Evolutionary conservation across 2,888 invertebrate species (phyloP).

Genomic region (Cataglyphis cursor): DNA sequence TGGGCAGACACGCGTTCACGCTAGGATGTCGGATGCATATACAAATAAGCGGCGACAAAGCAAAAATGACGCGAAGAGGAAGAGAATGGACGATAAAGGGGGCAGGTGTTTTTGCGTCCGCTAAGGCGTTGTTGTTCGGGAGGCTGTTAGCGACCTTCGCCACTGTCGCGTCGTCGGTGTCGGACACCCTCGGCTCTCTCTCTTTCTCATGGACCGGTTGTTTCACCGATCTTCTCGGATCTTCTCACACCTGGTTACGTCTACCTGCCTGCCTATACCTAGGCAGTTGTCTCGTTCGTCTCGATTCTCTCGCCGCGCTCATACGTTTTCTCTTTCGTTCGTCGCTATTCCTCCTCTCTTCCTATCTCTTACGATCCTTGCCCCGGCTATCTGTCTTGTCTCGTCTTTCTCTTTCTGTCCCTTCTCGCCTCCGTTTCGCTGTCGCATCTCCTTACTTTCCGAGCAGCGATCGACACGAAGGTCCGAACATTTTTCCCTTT

Average conservation of each 20-base stretch:
- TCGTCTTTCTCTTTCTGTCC: conserved; percentile 41
- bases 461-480: conserved; percentile 54
- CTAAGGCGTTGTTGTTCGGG: conserved; percentile 75
- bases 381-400: conserved; percentile 79
- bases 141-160: conserved; percentile 80
- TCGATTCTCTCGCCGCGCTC: conserved; percentile 66
- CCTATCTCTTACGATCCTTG: conserved; percentile 61
- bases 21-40: background rate
- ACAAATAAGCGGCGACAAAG: conserved; percentile 13
- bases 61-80: conserved; percentile 44
- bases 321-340: conserved; percentile 39
- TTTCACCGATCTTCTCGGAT: conserved; percentile 80
- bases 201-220: conserved; percentile 68
- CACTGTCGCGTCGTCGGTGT: conserved; percentile 74
- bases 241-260: conserved; percentile 82
- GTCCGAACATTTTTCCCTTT: conserved; percentile 62
- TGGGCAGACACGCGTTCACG: conserved; percentile 17
- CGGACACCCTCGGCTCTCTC: conserved; percentile 77
- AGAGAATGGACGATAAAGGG: conserved; percentile 59
- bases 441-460: conserved; percentile 44
- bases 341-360: conserved; percentile 44
- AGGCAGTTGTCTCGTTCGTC: conserved; percentile 76
- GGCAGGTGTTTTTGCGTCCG: conserved; percentile 81
- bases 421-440: conserved; percentile 51
- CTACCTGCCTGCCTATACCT: conserved; percentile 79